A percentile compares a stretch with the other conserved stretches of the same genome.
phyloP scores from a whole-genome alignment of 2,888 invertebrate species.

The Andrena bicolor region DNA sequence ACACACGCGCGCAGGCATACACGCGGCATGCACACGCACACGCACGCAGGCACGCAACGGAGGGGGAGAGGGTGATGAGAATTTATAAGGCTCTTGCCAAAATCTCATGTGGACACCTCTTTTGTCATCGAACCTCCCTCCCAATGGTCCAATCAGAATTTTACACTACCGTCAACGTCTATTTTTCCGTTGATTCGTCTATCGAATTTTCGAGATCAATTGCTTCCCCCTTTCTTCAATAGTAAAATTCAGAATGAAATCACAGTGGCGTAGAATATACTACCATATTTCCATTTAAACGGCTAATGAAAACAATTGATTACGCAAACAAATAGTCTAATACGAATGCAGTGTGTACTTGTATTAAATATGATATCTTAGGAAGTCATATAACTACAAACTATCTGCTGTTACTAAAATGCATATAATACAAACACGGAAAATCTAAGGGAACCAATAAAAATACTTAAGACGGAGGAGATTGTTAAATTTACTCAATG shows the following conservation, averaged over 20 bases:
- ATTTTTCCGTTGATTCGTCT: constrained; percentile 17
- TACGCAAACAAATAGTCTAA: neutral
- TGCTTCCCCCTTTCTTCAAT: neutral
- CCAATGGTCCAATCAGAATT: constrained; percentile 51
- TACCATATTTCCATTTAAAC: neutral
- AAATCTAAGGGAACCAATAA: too few relatives aligned
- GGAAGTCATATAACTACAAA: too few relatives aligned
- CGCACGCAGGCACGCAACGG: constrained; percentile 30
- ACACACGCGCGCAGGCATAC: constrained; percentile 30
- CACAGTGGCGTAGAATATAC: constrained; percentile 18
- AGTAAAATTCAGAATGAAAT: constrained; percentile 1
- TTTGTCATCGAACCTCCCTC: constrained; percentile 43
- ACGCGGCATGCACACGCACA: constrained; percentile 7
- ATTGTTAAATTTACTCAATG: too few relatives aligned
- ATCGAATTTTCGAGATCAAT: constrained; percentile 43
- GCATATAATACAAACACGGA: too few relatives aligned
- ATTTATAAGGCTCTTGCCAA: constrained; percentile 16
- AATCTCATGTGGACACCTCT: constrained; percentile 30
- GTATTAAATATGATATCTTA: too few relatives aligned
- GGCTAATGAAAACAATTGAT: neutral
- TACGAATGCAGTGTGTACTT: neutral
- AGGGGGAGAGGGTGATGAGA: constrained; percentile 32
- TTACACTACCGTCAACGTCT: constrained; percentile 35
- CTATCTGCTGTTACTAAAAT: too few relatives aligned
- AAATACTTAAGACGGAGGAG: too few relatives aligned